Evolutionary conservation across 2,797 vertebrate species (phyloP).

Genomic region (Gymnothorax javanicus): DNA sequence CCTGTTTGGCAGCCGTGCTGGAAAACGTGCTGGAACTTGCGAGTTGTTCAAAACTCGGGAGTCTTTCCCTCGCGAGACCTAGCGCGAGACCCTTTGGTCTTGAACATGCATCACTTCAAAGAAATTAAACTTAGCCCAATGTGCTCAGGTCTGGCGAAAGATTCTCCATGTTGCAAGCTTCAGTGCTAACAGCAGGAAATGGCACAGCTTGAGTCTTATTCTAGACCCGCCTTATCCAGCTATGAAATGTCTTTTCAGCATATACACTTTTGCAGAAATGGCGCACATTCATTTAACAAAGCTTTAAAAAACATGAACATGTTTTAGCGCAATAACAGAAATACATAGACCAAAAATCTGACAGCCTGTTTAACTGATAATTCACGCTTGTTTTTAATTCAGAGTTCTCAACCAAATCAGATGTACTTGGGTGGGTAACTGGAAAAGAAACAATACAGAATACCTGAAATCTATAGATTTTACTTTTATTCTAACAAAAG

Average conservation of each 20-base stretch:
- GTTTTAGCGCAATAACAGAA: background rate
- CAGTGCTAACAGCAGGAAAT: background rate
- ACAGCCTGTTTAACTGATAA: background rate
- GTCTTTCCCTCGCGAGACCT: too few species aligned
- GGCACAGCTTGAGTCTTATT: background rate
- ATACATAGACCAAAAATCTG: background rate
- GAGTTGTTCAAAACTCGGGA: too few species aligned
- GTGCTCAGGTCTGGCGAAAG: background rate
- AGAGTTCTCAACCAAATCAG: background rate
- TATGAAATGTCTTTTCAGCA: background rate
- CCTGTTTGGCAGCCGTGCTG: too few species aligned
- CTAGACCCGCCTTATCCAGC: background rate
- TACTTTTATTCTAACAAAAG: background rate
- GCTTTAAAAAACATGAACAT: background rate
- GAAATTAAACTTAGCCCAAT: background rate
- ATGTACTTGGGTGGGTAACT: background rate
- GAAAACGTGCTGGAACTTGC: too few species aligned
- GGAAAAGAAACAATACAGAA: background rate
- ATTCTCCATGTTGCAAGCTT: background rate
- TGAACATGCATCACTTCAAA: background rate
- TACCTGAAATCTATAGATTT: background rate
- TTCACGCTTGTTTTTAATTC: background rate
- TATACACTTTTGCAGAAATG: background rate
- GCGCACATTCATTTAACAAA: background rate
- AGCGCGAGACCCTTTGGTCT: too few species aligned